phyloP scores from a whole-genome alignment of 2,113 vertebrate species.

The Melanerpes aurifrons region DNA sequence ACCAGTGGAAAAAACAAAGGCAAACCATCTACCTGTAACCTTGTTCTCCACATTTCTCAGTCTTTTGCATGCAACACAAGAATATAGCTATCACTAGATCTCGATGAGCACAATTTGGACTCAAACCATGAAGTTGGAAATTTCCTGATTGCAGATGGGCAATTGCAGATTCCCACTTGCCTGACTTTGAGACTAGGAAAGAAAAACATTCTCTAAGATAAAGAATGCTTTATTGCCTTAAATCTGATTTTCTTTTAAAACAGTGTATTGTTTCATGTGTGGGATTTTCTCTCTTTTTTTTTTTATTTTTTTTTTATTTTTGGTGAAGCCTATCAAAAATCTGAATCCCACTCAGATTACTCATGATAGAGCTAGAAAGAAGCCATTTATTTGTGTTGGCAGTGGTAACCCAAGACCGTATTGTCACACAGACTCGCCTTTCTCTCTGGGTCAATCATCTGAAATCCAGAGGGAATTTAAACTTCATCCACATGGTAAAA shows the following conservation, averaged over 20 bases:
- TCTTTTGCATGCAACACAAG: not conserved
- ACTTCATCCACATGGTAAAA: conserved; percentile 51
- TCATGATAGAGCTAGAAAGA: conserved; percentile 72
- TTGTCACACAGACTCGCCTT: conserved; percentile 79
- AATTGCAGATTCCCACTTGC: conserved; percentile 32
- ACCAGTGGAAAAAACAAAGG: not conserved
- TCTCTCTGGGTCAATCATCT: conserved; percentile 76
- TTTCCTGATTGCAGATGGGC: conserved; percentile 52
- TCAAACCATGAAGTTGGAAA: not conserved
- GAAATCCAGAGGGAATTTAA: conserved; percentile 77
- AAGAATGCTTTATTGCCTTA: conserved; percentile 68
- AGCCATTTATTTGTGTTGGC: conserved; percentile 83
- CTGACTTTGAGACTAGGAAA: conserved; percentile 46
- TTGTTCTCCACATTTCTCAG: not conserved
- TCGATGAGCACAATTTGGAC: conserved; percentile 14
- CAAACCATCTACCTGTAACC: not conserved
- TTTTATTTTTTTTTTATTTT: not conserved
- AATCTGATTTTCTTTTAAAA: conserved; percentile 70
- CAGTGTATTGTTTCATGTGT: conserved; percentile 78
- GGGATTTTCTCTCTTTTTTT: not conserved
- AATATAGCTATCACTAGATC: not conserved
- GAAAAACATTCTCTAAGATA: conserved; percentile 68
- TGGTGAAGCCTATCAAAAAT: conserved; percentile 79
- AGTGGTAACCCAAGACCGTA: conserved; percentile 79
- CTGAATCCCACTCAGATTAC: conserved; percentile 83